Evolutionary conservation across 2,113 vertebrate species (phyloP), one percentile per base, ranked within the genome.

Genomic region (Oxyura jamaicensis): DNA sequence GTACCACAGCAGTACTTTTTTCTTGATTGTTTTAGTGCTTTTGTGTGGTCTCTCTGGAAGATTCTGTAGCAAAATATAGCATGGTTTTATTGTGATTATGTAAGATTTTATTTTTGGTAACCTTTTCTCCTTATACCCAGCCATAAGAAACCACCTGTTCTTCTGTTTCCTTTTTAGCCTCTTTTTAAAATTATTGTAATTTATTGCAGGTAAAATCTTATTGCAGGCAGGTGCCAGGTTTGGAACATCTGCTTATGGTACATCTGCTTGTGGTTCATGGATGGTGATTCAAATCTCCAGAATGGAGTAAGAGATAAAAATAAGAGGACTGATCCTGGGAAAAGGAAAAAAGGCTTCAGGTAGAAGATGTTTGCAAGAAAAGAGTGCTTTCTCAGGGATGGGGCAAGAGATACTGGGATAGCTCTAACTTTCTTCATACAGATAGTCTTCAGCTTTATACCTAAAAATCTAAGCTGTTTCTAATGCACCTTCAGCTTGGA

Each of bases 21-120:
- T 75, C 9, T 14, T 53, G 48, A 9, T 66, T 35, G 67, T 96
- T 69, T 77, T 94, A 95, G 87, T 88, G 83, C 50, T 66, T 91
- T 39, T 71, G 82, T 90, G 83, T 92, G 83, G 83, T 50, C 58
- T 65, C 29, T 60, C 65, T 96, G 89, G 91, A 88, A 86, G 84
- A 78, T 53, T 88, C 56, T 90, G 65, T 86, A 87, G 65, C 73
- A 91, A 92, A 92, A 90, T 91, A 86, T 72, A 90, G 74, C 77
- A 75, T 84, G 13, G 55, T 41, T 69, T 94, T 90, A 59, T 95
- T 95, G 55, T 71, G 62, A 63, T 96, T 95, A 88, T 83, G 55
- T 93, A 88, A 86, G 67, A 9, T 73, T 92, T 73, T 95, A 59
- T 95, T 91, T 95, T 86, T 86, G 75, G 75, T 55, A 86, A 31